Percentiles rank a stretch among this genome's conserved stretches.
phyloP scores from a whole-genome alignment of 2,888 invertebrate species.

The Volucella inflata region DNA sequence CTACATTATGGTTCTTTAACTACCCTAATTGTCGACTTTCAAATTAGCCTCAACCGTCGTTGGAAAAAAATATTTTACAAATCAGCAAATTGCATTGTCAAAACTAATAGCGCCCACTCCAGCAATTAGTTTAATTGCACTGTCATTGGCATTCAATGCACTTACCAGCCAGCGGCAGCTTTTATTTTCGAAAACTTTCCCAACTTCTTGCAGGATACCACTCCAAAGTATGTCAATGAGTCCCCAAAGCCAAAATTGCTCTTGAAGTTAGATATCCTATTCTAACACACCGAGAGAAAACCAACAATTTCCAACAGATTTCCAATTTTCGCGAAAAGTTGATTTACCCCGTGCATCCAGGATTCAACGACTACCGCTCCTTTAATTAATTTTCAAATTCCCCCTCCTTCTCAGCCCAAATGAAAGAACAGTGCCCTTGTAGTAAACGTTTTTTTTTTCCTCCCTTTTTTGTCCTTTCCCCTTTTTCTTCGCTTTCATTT shows the following conservation, averaged over 20 bases:
- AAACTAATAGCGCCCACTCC: neutral
- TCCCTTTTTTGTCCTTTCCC: neutral
- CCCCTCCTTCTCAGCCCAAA: neutral
- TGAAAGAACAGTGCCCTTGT: slow-evolving; percentile 10
- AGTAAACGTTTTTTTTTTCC: slow-evolving; percentile 15
- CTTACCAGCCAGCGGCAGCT: slow-evolving; percentile 11
- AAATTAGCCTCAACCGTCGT: no score
- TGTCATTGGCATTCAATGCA: slow-evolving; percentile 15
- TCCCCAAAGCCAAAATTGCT: slow-evolving; percentile 13
- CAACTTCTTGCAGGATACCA: neutral
- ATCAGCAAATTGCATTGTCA: no score
- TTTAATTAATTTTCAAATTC: slow-evolving; percentile 56
- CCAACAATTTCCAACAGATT: slow-evolving; percentile 36
- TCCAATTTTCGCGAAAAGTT: slow-evolving; percentile 57
- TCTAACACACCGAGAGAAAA: no score
- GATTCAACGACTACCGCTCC: neutral
- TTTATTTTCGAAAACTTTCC: neutral
- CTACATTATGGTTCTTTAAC: no score
- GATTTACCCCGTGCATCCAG: slow-evolving; percentile 38
- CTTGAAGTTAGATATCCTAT: slow-evolving; percentile 1
- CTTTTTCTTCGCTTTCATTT: slow-evolving; percentile 5
- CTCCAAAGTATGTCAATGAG: slow-evolving; percentile 45
- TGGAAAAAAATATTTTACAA: no score
- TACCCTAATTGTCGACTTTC: no score
- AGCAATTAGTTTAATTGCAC: slow-evolving; percentile 29